Conservation (phyloP, 1,140 invertebrate genomes). For the Drosophila arawakana region DNA sequence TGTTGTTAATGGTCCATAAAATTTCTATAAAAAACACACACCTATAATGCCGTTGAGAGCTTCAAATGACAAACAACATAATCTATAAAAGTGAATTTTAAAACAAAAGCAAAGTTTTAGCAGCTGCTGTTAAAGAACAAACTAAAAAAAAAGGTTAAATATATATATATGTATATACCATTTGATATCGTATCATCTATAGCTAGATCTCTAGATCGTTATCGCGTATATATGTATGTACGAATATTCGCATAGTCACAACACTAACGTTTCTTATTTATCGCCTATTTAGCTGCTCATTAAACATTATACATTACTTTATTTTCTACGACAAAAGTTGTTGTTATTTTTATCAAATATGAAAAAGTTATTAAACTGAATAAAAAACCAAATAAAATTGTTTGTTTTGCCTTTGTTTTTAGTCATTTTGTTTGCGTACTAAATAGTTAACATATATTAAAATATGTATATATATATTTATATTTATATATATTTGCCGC, state of each 20-base stretch:
- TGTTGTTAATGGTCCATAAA: conserved; percentile 71
- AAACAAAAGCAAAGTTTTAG: conserved; percentile 16
- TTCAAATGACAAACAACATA: conserved; percentile 16
- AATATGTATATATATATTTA: conserved; percentile 28
- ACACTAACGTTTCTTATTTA: conserved; percentile 77
- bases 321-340: conserved; percentile 47
- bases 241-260: conserved; percentile 72
- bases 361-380: conserved; percentile 20
- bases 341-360: conserved; percentile 19
- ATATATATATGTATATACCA: conserved; percentile 33
- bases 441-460: conserved; percentile 71
- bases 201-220: conserved; percentile 39
- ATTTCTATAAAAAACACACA: conserved; percentile 67
- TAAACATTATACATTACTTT: conserved; percentile 21
- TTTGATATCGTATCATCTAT: conserved; percentile 35
- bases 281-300: conserved; percentile 53
- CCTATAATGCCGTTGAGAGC: conserved; percentile 25
- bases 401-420: conserved; percentile 48
- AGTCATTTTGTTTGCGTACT: conserved; percentile 59
- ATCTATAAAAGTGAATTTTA: conserved; percentile 15
- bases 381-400: conserved; percentile 41
- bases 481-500: conserved; percentile 30
- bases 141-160: conserved; percentile 13
- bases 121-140: neutral
- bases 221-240: conserved; percentile 37